phyloP scores from a whole-genome alignment of 1,140 invertebrate genomes.

The Aphelenchoides avenae region DNA sequence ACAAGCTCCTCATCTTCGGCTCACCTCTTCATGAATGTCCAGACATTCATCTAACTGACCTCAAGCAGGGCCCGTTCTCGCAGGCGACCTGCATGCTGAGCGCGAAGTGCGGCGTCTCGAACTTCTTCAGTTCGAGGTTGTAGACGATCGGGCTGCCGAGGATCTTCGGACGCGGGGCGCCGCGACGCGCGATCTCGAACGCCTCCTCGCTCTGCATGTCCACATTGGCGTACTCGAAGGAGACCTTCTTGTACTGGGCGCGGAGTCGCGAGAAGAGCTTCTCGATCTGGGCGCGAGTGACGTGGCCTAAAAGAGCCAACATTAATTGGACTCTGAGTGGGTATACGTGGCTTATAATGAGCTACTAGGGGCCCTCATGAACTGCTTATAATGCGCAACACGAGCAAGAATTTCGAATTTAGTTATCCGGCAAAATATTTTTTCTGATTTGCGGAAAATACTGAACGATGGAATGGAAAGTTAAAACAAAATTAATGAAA shows the following conservation, averaged over 20 bases:
- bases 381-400: no score
- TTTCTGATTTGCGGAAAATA: no score
- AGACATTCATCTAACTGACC: constrained; percentile 28
- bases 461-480: no score
- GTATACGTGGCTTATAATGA: no score
- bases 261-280: constrained; percentile 39
- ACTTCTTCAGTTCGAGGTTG: constrained; percentile 76
- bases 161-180: constrained; percentile 71
- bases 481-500: no score
- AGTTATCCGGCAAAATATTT: no score
- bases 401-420: no score
- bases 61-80: constrained; percentile 44
- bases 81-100: constrained; percentile 66
- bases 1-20: no score
- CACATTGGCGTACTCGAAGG: constrained; percentile 70
- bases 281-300: constrained; percentile 24
- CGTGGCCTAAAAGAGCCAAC: constrained; percentile 42
- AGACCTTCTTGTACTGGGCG: constrained; percentile 37
- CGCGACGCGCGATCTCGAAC: constrained; percentile 77
- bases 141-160: constrained; percentile 74
- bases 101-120: constrained; percentile 76
- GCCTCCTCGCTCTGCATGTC: constrained; percentile 77
- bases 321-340: no score
- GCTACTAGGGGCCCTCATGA: no score
- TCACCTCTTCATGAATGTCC: no score